phyloP scores from a whole-genome alignment of 1,140 invertebrate species.

The Sminthurides bifidus region DNA sequence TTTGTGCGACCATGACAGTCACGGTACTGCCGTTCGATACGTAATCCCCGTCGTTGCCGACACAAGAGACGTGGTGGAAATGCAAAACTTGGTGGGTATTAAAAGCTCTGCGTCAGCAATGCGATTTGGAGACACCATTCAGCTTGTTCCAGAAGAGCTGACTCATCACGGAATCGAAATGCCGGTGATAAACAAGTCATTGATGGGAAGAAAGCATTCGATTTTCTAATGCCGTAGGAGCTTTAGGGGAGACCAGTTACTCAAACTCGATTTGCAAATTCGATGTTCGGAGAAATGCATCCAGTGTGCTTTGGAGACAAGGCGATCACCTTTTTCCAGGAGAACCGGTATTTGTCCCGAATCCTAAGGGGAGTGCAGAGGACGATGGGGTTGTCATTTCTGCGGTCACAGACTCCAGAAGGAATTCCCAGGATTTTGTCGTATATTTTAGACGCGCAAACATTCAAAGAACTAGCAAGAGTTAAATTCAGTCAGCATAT shows the following conservation, averaged over 20 bases:
- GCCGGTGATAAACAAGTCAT: conserved; percentile 37
- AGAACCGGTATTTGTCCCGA: conserved; percentile 35
- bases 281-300: conserved; percentile 33
- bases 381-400: conserved; percentile 35
- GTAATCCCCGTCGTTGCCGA: conserved; percentile 33
- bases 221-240: conserved; percentile 38
- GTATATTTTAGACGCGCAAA: conserved; percentile 37
- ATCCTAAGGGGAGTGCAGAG: conserved; percentile 31
- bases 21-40: conserved; percentile 31
- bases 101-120: conserved; percentile 29
- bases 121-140: conserved; percentile 27
- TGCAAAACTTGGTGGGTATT: conserved; percentile 14
- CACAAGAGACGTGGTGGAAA: conserved; percentile 14
- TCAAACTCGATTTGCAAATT: conserved; percentile 34
- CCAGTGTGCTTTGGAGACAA: conserved; percentile 32
- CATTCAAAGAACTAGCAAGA: conserved; percentile 37
- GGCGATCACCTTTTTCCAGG: conserved; percentile 32
- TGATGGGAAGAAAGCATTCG: conserved; percentile 35
- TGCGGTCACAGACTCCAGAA: conserved; percentile 31
- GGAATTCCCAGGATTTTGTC: conserved; percentile 34
- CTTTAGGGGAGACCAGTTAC: background rate
- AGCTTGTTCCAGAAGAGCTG: conserved; percentile 25
- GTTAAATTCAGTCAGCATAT: conserved; percentile 34
- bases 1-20: conserved; percentile 25
- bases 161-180: conserved; percentile 33